Percentiles rank a stretch among this genome's conserved stretches.
Conservation (phyloP, 2,888 invertebrate genomes). For the Patella ulyssiponensis region DNA sequence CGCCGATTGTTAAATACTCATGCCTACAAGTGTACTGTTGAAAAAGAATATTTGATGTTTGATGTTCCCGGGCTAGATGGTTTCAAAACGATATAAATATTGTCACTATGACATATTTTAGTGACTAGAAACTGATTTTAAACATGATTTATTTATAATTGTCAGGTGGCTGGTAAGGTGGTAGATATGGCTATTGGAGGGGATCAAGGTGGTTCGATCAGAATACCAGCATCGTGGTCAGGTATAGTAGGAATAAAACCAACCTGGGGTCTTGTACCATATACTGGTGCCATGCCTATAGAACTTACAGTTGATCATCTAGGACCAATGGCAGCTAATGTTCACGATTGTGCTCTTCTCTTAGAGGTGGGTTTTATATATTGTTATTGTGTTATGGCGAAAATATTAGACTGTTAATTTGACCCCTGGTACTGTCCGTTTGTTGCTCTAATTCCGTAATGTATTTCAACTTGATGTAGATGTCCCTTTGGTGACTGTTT, state of each 20-base stretch:
- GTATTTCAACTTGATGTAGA: too few relatives aligned
- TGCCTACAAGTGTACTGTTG: too few relatives aligned
- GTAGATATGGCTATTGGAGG: conserved; percentile 66
- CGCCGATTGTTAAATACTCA: too few relatives aligned
- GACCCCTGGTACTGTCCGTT: too few relatives aligned
- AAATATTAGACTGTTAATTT: too few relatives aligned
- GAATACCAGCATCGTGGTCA: conserved; percentile 62
- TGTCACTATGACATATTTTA: too few relatives aligned
- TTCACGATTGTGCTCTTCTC: conserved; percentile 63
- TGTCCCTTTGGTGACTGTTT: too few relatives aligned
- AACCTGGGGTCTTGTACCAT: conserved; percentile 67
- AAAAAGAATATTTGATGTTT: too few relatives aligned
- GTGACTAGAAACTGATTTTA: too few relatives aligned
- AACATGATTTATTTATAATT: not conserved
- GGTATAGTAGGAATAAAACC: conserved; percentile 69
- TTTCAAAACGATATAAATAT: too few relatives aligned
- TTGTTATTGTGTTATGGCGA: not conserved
- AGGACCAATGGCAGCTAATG: conserved; percentile 68
- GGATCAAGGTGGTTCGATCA: conserved; percentile 68
- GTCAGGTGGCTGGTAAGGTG: conserved; percentile 55
- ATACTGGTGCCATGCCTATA: conserved; percentile 60
- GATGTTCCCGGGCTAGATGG: too few relatives aligned
- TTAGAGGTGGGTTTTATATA: conserved; percentile 53
- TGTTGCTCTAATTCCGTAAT: too few relatives aligned
- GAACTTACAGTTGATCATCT: conserved; percentile 61